These are phyloP conservation scores for Hippocampus mohnikei DNA, from an alignment of 2,113 vertebrate genomes.

Conservation along the genomic window DNA sequence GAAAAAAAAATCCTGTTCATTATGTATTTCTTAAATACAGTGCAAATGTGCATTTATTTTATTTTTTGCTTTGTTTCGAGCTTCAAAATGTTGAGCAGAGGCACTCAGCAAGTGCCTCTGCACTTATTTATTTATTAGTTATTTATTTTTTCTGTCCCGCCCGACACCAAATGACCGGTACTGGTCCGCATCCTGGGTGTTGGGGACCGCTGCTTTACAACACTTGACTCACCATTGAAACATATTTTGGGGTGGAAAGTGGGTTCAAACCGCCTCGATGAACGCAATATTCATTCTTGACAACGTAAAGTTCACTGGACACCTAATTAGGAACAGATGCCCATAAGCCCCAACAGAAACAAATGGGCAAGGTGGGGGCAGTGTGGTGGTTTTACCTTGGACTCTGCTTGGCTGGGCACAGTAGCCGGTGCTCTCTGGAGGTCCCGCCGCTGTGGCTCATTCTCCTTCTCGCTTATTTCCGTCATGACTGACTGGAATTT, in stretches of 20 bases:
- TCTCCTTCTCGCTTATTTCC: conserved; percentile 83
- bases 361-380: too few species aligned
- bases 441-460: conserved; percentile 75
- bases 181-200: too few species aligned
- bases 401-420: conserved; percentile 67
- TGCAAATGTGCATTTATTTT: background rate
- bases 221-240: too few species aligned
- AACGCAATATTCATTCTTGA: background rate
- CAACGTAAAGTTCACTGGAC: background rate
- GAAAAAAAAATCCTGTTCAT: too few species aligned
- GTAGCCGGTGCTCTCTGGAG: conserved; percentile 65
- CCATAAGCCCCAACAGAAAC: too few species aligned
- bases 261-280: too few species aligned
- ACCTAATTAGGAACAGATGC: background rate
- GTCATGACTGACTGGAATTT: conserved; percentile 68
- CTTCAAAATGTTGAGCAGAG: background rate
- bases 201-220: too few species aligned
- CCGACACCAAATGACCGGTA: too few species aligned
- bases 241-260: too few species aligned
- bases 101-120: background rate
- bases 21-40: too few species aligned
- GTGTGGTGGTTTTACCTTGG: conserved; percentile 72
- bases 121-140: too few species aligned
- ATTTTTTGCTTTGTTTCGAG: background rate
- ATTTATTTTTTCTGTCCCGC: too few species aligned